These are phyloP conservation scores for Microchrysa polita DNA, from an alignment of 2,888 invertebrate species.

Conservation along the genomic window DNA sequence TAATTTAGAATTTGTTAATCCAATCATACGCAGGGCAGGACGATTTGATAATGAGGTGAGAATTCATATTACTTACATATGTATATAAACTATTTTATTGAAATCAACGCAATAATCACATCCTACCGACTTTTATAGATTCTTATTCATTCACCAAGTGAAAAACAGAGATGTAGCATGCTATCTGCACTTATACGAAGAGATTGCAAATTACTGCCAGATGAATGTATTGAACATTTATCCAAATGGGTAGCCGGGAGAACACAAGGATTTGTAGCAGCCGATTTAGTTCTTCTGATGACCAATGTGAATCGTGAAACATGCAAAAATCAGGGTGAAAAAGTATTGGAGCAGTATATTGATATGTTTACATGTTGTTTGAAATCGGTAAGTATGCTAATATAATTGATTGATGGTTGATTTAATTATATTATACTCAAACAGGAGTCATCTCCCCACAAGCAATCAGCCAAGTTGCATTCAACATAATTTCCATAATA, in stretches of 20 bases:
- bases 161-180: conserved; percentile 50
- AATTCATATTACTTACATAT: background rate
- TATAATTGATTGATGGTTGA: too few species aligned
- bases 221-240: conserved; percentile 46
- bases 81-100: too few species aligned
- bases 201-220: conserved; percentile 22
- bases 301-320: conserved; percentile 59
- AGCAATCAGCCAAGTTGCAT: too few species aligned
- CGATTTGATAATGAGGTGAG: conserved; percentile 68
- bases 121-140: too few species aligned
- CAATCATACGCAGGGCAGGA: conserved; percentile 66
- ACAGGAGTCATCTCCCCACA: too few species aligned
- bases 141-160: conserved; percentile 65
- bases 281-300: conserved; percentile 67
- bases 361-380: conserved; percentile 37
- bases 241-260: conserved; percentile 60
- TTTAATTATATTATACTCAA: too few species aligned
- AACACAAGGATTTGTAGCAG: conserved; percentile 70
- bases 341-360: background rate
- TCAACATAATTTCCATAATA: too few species aligned
- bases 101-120: background rate
- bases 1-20: conserved; percentile 65
- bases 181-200: conserved; percentile 49
- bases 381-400: conserved; percentile 47
- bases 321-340: conserved; percentile 5